phyloP scores from a whole-genome alignment of 1,140 invertebrate genomes.

The Planococcus citri region DNA sequence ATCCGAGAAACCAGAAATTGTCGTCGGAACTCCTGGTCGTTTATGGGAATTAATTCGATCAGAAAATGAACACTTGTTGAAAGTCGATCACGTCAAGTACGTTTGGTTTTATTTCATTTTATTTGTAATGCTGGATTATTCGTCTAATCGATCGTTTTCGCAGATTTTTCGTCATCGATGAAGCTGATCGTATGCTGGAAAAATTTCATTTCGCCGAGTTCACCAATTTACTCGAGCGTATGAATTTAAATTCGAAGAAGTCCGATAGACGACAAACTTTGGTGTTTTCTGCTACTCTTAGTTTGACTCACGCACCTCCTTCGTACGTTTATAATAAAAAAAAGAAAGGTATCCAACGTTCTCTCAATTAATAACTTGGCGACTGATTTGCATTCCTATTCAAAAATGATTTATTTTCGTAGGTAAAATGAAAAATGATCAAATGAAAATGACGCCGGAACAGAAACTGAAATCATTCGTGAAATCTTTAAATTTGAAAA shows the following conservation, averaged over 20 bases:
- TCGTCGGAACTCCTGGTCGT: slow-evolving; percentile 90
- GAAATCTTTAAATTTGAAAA: slow-evolving; percentile 58
- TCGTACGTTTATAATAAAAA: slow-evolving; percentile 50
- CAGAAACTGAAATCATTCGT: slow-evolving; percentile 46
- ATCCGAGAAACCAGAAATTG: slow-evolving; percentile 70
- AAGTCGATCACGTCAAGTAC: slow-evolving; percentile 54
- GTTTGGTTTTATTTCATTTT: slow-evolving; percentile 25
- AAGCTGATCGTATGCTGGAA: slow-evolving; percentile 97
- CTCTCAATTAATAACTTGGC: too few relatives aligned
- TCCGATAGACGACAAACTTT: slow-evolving; percentile 66
- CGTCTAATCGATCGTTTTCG: slow-evolving; percentile 41
- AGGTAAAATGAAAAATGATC: slow-evolving; percentile 8
- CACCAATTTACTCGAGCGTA: slow-evolving; percentile 58
- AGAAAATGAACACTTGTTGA: slow-evolving; percentile 59
- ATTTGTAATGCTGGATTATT: neutral
- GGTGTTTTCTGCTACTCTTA: slow-evolving; percentile 95
- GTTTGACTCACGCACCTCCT: slow-evolving; percentile 73
- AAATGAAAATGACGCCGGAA: slow-evolving; percentile 16
- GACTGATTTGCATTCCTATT: neutral
- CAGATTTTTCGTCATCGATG: slow-evolving; percentile 76
- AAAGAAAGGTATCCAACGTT: slow-evolving; percentile 33
- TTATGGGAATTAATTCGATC: slow-evolving; percentile 83
- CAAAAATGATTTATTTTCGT: neutral
- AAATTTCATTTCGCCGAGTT: slow-evolving; percentile 93
- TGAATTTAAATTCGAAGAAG: slow-evolving; percentile 53